Percentiles rank a stretch among this genome's conserved stretches.
phyloP scores from a whole-genome alignment of 2,888 invertebrate genomes.

The Lydus trimaculatus region DNA sequence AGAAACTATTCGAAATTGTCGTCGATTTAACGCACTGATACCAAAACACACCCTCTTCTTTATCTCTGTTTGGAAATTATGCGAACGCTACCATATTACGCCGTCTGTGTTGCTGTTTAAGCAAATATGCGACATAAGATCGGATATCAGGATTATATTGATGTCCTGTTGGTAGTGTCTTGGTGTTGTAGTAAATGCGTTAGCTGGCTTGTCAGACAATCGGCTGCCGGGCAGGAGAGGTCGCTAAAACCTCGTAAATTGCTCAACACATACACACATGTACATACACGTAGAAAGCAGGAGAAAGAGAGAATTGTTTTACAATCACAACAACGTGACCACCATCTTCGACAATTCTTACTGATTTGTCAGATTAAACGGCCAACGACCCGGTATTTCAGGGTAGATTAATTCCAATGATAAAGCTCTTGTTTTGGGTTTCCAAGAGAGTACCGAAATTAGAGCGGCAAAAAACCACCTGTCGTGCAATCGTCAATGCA shows the following conservation, averaged over 20 bases:
- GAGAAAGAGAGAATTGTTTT: background rate
- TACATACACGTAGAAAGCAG: background rate
- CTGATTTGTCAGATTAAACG: background rate
- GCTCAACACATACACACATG: conserved; percentile 12
- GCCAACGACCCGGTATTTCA: background rate
- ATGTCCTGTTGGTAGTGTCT: conserved; percentile 54
- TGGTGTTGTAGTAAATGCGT: conserved; percentile 53
- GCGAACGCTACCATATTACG: conserved; percentile 59
- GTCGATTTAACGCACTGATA: background rate
- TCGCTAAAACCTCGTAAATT: conserved; percentile 46
- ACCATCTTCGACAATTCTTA: background rate
- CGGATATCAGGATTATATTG: conserved; percentile 57
- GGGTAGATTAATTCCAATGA: background rate
- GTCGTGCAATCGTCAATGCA: background rate
- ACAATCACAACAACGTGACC: conserved; percentile 46
- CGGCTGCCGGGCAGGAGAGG: conserved; percentile 52
- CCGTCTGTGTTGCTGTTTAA: conserved; percentile 56
- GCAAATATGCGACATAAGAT: conserved; percentile 60
- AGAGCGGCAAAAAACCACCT: too few relatives aligned
- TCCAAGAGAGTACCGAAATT: too few relatives aligned
- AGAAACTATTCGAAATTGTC: background rate
- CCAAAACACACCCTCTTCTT: conserved; percentile 6
- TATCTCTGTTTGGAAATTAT: conserved; percentile 45
- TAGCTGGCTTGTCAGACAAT: conserved; percentile 56
- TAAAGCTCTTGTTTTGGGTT: background rate